Evolutionary conservation across 1,140 invertebrate species (phyloP).

Genomic region (Drosophila equinoxialis): DNA sequence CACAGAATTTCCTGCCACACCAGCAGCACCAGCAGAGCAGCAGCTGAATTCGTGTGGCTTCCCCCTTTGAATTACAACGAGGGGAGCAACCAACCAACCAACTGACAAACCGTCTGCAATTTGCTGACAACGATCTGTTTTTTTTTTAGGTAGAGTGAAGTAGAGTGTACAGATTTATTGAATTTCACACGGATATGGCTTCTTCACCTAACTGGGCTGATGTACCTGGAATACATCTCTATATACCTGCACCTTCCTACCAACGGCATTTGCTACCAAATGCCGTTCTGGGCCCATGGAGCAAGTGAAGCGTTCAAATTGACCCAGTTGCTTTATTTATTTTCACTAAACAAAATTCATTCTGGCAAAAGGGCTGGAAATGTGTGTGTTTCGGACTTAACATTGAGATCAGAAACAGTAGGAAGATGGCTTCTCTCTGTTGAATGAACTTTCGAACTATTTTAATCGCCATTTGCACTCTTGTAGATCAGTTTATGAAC

Average conservation of each 20-base stretch:
- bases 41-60: constrained; percentile 25
- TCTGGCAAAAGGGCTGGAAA: not conserved
- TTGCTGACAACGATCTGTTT: constrained; percentile 43
- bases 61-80: constrained; percentile 21
- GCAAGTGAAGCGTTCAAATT: constrained; percentile 73
- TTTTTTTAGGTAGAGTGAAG: not conserved
- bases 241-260: not conserved
- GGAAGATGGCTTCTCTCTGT: not conserved
- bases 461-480: not conserved
- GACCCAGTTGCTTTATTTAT: constrained; percentile 69
- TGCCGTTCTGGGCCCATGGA: constrained; percentile 41
- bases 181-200: constrained; percentile 28
- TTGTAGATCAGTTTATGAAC: not conserved
- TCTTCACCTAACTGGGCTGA: constrained; percentile 4
- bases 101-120: constrained; percentile 29
- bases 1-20: constrained; percentile 67
- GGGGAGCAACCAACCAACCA: not conserved
- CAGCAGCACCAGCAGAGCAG: constrained; percentile 20
- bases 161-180: constrained; percentile 24
- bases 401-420: not conserved
- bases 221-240: constrained; percentile 14
- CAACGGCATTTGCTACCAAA: constrained; percentile 18
- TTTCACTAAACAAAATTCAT: constrained; percentile 46
- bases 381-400: not conserved
- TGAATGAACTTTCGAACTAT: not conserved